Evolutionary conservation across 1,140 invertebrate genomes (phyloP), one percentile per base, ranked within the genome.

Genomic region (Heliconius congener): DNA sequence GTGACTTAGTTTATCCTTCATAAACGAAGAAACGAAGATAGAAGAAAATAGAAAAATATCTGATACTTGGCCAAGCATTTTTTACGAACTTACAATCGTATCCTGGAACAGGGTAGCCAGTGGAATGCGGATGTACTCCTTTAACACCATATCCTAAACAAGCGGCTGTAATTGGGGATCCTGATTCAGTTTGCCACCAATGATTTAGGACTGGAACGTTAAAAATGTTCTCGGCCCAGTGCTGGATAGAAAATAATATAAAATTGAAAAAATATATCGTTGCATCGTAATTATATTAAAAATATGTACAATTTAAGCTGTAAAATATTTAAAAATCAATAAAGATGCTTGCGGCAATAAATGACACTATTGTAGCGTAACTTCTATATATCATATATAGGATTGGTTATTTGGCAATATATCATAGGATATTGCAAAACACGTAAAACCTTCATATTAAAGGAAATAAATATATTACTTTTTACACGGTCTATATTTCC

Each of bases 171-270:
- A 99, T 97, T 0, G 98, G 96, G 81, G 98, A 98, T 0, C 98
- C 98, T 0, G 98, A 98, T 95, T 99, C 98, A 8, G 98, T 99
- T 94, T 99, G 98, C 98, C 98, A 99, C 98, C 98, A 99, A 89
- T 99, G 97, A 91, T 99, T 99, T 27, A 99, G 88, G 11, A 99
- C 96, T 0, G 98, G 98, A 2, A 98, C 97, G 81, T 97, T 96
- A 85, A 99, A 98, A 13, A 96, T 95, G 76, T 96, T 96, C 90
- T 97, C 96, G 1, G 97, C 97, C 98, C 98, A 99, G 8, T 94
- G 84, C 95, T 98, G 77, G 6, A 72, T 9, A 77, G 34, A 77
- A 71, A 72, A 3, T 39, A 13, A 30, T 3, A 66, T 11, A 0
- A 1, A 66, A 16, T 27, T 23, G 8, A 11, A 23, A 60, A 9